A percentile compares a stretch with the other conserved stretches of the same genome.
phyloP scores from a whole-genome alignment of 2,888 invertebrate genomes.

The Panopea generosa region DNA sequence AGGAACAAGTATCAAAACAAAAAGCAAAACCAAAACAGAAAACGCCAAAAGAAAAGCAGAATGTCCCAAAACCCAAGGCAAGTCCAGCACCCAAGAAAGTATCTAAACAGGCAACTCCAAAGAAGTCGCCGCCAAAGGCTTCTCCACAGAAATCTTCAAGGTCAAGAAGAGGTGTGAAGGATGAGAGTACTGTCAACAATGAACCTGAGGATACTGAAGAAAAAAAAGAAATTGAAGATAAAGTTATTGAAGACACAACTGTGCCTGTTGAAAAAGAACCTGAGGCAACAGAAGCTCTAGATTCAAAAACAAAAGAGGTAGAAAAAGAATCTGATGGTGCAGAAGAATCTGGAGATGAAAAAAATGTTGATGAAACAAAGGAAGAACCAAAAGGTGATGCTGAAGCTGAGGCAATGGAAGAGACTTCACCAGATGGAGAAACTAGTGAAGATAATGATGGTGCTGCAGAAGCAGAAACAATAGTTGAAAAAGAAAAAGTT shows the following conservation, averaged over 20 bases:
- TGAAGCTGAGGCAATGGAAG: conserved; percentile 9
- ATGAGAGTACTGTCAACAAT: conserved; percentile 2
- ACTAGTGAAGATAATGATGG: background rate
- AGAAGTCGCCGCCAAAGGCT: conserved; percentile 26
- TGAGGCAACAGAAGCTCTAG: conserved; percentile 32
- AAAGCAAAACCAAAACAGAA: conserved; percentile 25
- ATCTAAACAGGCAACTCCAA: conserved; percentile 8
- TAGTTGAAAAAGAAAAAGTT: conserved; percentile 7
- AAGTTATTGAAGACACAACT: conserved; percentile 3
- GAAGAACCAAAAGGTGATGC: conserved; percentile 4
- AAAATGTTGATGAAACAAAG: conserved; percentile 4
- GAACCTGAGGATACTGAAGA: background rate
- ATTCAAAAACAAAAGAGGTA: conserved; percentile 28
- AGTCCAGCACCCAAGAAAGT: conserved; percentile 33
- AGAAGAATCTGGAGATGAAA: conserved; percentile 14
- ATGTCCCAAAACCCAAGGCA: conserved; percentile 41
- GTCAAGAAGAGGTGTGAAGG: conserved; percentile 28
- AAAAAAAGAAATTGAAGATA: conserved; percentile 2
- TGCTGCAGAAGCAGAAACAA: conserved; percentile 6
- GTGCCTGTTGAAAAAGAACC: conserved; percentile 8
- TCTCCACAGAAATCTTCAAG: conserved; percentile 31
- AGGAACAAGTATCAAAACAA: conserved; percentile 25
- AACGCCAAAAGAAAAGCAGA: conserved; percentile 22
- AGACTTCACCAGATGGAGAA: conserved; percentile 2
- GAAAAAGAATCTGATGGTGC: conserved; percentile 11